Conservation (phyloP, 2,113 vertebrate species). For the Tichodroma muraria region DNA sequence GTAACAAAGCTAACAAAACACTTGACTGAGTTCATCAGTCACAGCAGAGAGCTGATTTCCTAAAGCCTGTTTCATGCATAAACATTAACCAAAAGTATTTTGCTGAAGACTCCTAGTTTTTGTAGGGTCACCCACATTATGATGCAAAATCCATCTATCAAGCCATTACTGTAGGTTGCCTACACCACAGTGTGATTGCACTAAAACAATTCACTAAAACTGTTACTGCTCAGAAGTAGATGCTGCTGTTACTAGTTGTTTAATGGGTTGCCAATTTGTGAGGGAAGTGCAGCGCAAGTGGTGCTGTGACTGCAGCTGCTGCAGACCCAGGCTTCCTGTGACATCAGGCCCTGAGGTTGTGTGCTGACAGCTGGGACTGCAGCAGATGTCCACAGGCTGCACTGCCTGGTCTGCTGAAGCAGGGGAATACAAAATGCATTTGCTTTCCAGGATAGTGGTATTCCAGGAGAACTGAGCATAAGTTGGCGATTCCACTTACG, state of each 20-base stretch:
- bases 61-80: neutral
- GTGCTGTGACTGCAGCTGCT: neutral
- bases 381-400: neutral
- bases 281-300: fast-evolving
- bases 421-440: neutral
- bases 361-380: neutral
- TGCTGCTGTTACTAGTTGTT: neutral
- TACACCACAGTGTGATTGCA: fast-evolving
- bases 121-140: neutral
- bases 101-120: neutral
- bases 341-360: no score
- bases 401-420: neutral
- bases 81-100: neutral
- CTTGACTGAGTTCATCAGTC: neutral
- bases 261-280: neutral
- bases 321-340: neutral
- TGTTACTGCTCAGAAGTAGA: neutral
- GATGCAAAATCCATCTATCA: neutral
- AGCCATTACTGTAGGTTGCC: neutral
- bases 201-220: neutral
- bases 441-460: neutral
- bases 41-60: neutral
- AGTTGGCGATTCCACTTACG: neutral
- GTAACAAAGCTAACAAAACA: neutral
- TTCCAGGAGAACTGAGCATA: neutral